Base-by-base conservation (phyloP, 2,888 invertebrate species). In the Seladonia tumulorum region DNA sequence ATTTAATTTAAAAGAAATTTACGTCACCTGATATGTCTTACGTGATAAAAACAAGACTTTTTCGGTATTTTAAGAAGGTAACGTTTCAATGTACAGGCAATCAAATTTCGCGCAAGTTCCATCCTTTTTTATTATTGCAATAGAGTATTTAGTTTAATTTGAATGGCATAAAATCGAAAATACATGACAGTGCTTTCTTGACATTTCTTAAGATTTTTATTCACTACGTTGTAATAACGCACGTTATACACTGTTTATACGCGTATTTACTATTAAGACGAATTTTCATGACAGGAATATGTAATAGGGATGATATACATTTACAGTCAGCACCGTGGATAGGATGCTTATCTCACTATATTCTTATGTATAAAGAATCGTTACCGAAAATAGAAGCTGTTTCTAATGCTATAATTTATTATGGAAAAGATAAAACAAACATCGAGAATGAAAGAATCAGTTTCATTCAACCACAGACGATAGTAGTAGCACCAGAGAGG, bases 11-110 rank as follows among this genome's bases (percentile, higher is more conserved):
- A 57, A 90, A 88, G 90, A 91, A 85, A 79, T 79, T 45, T 80
- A 80, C 74, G 83, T 82, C 90, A 95, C 95, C 94, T 95, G 83
- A 94, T 93, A 75, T 94, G 92, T 87, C 92, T 94, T 63, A 93
- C 92, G 60, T 89, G 91, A 87, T 93, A 92, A 49, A 91, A 79
- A 75, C 83, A 89, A 77, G 91, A 88, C 88, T 91, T 93, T 76
- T 92, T 92, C 18, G 93, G 88, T 47, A 91, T 85, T 66, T 92
- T 90, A 35, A 94, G 87, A 45, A 95, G 84, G 12, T 91, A 90
- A 81, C 91, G 92, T 79, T 80, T 89, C 47, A 92, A 72, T 75
- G 87, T 92, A 71, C 72, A 79, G 73, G 80, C 81, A 45, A 92
- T 49, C 57, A 92, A 78, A 78, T 90, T 88, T 76, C 92, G 92